phyloP scores from a whole-genome alignment of 2,113 vertebrate genomes.

The Fukomys damarensis region DNA sequence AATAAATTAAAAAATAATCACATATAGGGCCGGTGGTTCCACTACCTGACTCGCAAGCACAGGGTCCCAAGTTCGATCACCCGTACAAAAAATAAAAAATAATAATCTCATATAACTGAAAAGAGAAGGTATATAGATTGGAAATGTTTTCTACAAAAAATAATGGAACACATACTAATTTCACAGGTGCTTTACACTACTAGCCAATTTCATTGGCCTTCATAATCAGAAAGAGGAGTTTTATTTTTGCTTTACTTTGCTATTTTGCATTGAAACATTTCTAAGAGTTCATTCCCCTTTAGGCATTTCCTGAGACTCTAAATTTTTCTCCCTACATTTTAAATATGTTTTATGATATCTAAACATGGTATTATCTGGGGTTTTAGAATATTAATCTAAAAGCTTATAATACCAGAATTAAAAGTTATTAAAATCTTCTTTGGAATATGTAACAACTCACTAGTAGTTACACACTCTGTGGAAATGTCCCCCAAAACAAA shows the following conservation, averaged over 20 bases:
- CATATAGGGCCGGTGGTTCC: too few relatives aligned
- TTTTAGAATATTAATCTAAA: conserved; percentile 52
- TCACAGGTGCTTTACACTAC: background rate
- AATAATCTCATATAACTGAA: background rate
- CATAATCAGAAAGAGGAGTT: background rate
- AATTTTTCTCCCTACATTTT: background rate
- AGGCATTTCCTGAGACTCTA: conserved; percentile 12
- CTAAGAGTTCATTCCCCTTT: background rate
- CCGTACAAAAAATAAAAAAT: too few relatives aligned
- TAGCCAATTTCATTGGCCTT: background rate
- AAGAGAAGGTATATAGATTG: background rate
- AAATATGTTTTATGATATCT: conserved; percentile 32
- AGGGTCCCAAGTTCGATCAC: too few relatives aligned
- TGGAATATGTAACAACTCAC: background rate
- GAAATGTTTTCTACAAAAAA: conserved; percentile 9
- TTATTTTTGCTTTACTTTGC: conserved; percentile 21
- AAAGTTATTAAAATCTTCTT: background rate
- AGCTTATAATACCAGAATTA: background rate
- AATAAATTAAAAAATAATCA: conserved; percentile 44
- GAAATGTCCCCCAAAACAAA: background rate
- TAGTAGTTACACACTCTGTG: background rate
- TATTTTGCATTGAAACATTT: conserved; percentile 29
- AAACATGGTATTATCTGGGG: background rate
- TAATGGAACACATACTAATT: background rate
- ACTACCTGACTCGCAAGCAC: too few relatives aligned